Evolutionary conservation across 1,140 invertebrate genomes (phyloP), one percentile per base, ranked within the genome.

Genomic region (Heliconius nattereri): DNA sequence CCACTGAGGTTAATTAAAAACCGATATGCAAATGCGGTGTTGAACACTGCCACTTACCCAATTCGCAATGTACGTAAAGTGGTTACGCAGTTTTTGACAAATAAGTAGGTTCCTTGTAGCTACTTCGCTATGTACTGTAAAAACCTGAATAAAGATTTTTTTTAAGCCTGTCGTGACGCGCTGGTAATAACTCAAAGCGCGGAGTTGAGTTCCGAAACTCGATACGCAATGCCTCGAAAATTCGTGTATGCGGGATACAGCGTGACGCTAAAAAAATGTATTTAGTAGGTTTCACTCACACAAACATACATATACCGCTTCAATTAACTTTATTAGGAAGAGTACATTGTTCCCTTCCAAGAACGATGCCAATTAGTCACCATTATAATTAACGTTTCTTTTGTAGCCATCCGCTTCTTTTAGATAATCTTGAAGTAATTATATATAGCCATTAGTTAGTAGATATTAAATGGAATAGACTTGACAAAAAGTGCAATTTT

Each of bases 321-420:
- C 60, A 76, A 76, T 70, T 70, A 76, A 66, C 35, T 26, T 76
- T 76, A 76, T 76, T 76, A 76, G 75, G 75, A 71, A 49, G 60
- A 23, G 20, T 76, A 54, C 75, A 70, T 76, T 76, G 75, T 76
- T 54, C 71, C 60, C 60, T 66, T 66, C 60, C 60, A 66, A 66
- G 60, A 66, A 29, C 60, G 60, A 66, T 16, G 60, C 60, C 60
- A 66, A 66, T 66, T 66, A 66, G 60, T 66, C 60, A 66, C 60
- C 60, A 66, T 66, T 66, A 13, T 66, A 66, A 66, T 66, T 66
- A 66, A 16, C 60, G 60, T 66, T 23, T 26, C 60, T 29, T 66
- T 29, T 66, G 60, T 66, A 66, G 9, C 9, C 13, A 16, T 66
- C n/a, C 54, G 54, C 54, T 60, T 60, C 54, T 60, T 26, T 60